Percentiles rank a stretch among this genome's conserved stretches.
phyloP scores from a whole-genome alignment of 2,113 vertebrate species.

The Perca schrenkii region DNA sequence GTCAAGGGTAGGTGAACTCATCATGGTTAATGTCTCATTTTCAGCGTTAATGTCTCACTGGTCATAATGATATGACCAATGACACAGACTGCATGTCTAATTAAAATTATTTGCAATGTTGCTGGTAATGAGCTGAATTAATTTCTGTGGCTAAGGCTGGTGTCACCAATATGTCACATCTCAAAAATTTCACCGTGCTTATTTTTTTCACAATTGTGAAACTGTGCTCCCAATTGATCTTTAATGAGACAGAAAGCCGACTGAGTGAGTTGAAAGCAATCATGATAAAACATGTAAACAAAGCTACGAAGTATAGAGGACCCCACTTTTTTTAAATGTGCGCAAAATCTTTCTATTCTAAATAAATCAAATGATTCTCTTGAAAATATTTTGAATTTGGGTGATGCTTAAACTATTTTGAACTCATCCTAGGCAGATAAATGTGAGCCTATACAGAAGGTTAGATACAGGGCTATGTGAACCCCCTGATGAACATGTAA shows the following conservation, averaged over 20 bases:
- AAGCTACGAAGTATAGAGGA: background rate
- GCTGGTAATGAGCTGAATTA: conserved; percentile 37
- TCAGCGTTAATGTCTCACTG: conserved; percentile 26
- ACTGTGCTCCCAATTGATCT: background rate
- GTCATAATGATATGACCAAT: conserved; percentile 15
- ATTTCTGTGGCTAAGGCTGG: conserved; percentile 12
- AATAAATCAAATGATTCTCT: background rate
- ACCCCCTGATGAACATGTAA: conserved; percentile 32
- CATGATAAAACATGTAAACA: background rate
- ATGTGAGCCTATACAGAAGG: background rate
- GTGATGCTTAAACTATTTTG: background rate
- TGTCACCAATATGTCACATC: conserved; percentile 1
- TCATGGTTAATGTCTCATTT: conserved; percentile 33
- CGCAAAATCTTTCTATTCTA: background rate
- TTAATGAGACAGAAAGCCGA: conserved; percentile 33
- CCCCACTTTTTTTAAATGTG: background rate
- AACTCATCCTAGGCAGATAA: background rate
- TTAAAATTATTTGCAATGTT: conserved; percentile 22
- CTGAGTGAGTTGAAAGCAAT: conserved; percentile 2
- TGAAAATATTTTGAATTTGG: conserved; percentile 7
- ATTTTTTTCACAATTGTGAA: background rate
- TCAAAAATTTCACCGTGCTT: background rate
- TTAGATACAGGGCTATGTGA: background rate
- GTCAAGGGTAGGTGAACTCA: conserved; percentile 31
- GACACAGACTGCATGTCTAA: conserved; percentile 18